These are phyloP conservation scores for Drosophila anomalata DNA, from an alignment of 2,888 invertebrate species.

Conservation along the genomic window DNA sequence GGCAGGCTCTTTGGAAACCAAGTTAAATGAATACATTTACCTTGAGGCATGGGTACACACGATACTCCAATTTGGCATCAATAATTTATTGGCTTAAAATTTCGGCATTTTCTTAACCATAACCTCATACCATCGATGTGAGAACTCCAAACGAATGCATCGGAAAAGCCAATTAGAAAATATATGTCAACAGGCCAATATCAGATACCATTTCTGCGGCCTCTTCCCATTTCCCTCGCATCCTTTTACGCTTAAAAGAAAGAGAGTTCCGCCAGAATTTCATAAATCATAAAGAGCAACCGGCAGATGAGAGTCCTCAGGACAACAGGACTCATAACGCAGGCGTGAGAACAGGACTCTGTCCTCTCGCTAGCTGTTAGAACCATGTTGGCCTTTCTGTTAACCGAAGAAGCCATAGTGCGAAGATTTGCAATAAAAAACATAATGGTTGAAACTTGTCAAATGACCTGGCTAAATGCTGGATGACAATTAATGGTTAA, in stretches of 20 bases:
- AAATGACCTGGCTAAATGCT: slow-evolving; percentile 53
- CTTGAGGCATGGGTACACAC: no score
- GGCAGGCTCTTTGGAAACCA: no score
- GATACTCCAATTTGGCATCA: no score
- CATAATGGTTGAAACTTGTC: slow-evolving; percentile 59
- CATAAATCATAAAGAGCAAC: slow-evolving; percentile 27
- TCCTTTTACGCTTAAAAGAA: not conserved
- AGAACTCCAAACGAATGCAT: slow-evolving; percentile 31
- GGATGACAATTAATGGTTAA: slow-evolving; percentile 70
- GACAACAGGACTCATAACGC: slow-evolving; percentile 49
- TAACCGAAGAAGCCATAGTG: slow-evolving; percentile 21
- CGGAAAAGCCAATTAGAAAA: slow-evolving; percentile 73
- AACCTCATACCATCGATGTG: slow-evolving; percentile 9
- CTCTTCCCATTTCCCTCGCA: not conserved
- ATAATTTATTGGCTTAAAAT: not conserved
- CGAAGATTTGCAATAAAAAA: slow-evolving; percentile 50
- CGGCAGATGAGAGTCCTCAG: slow-evolving; percentile 5
- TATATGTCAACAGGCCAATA: slow-evolving; percentile 71
- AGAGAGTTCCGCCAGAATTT: slow-evolving; percentile 29
- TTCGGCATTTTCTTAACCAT: not conserved
- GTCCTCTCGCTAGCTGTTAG: slow-evolving; percentile 51
- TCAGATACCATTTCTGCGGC: slow-evolving; percentile 35
- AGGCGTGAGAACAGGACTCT: slow-evolving; percentile 43
- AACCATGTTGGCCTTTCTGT: slow-evolving; percentile 47
- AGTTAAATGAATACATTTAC: no score